Conservation (phyloP, 1,140 invertebrate species). For the Ceratina calcarata region DNA sequence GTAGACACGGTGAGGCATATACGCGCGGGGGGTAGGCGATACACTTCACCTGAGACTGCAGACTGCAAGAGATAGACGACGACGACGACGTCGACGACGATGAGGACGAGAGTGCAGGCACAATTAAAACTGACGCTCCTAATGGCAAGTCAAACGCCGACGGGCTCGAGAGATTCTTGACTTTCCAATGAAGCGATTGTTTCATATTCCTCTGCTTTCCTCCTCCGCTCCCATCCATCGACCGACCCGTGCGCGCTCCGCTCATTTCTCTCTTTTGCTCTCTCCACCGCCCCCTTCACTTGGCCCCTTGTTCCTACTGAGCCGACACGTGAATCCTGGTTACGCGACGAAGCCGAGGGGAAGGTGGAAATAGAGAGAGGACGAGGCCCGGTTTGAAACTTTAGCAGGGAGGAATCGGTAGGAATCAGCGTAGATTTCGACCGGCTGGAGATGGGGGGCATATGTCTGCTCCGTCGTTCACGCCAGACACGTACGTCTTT, state of each 20-base stretch:
- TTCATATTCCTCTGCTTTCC: constrained; percentile 77
- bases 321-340: constrained; percentile 63
- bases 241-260: constrained; percentile 35
- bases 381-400: constrained; percentile 49
- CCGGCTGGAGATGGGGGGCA: constrained; percentile 28
- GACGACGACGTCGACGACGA: constrained; percentile 60
- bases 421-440: constrained; percentile 54
- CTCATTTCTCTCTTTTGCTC: constrained; percentile 7
- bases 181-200: constrained; percentile 82
- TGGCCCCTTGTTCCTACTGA: constrained; percentile 57
- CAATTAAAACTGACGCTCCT: constrained; percentile 82
- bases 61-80: constrained; percentile 76
- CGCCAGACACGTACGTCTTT: constrained; percentile 22
- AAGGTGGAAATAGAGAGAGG: constrained; percentile 43
- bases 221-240: constrained; percentile 61
- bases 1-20: constrained; percentile 70
- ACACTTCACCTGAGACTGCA: constrained; percentile 79
- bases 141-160: constrained; percentile 81
- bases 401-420: constrained; percentile 58
- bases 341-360: constrained; percentile 56
- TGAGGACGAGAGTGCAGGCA: constrained; percentile 74
- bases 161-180: constrained; percentile 80
- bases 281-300: constrained; percentile 48
- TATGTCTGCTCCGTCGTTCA: constrained; percentile 56
- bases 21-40: constrained; percentile 75